Base-by-base conservation (phyloP, 2,797 vertebrate species). In the Menidia menidia region DNA sequence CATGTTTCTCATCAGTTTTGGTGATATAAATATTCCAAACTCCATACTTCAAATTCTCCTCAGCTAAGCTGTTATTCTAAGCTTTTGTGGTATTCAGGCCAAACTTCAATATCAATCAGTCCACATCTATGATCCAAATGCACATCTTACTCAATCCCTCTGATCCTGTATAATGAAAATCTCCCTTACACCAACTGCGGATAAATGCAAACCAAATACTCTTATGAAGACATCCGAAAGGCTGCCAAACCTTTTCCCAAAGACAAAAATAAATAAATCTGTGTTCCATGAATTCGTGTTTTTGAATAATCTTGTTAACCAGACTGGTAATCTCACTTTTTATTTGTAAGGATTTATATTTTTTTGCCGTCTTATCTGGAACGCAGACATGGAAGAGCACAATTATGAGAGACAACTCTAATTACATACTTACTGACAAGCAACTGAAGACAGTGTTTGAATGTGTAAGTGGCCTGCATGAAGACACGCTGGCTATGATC, bases 151-250 rank as follows among this genome's bases (percentile, higher is more conserved):
- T 78, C 77, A 83, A 86, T 84, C 80, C 75, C 68, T 64, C 71
- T 87, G 83, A 91, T 88, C 84, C 81, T 54, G 54, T 48, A 18
- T 77, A 78, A 90, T 85, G 80, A 90, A 83, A 58, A 76, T 79
- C 63, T 78, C 48, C 45, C 65, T 78, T 39, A 58, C 72, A 68
- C 58, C 88, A 87, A 84, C 83, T 85, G 89, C 78, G 71, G 61
- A 77, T 53, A 60, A 87, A 83, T 67, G 54, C 75, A 81, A 82
- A 84, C 64, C 78, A 86, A 85, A 86, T 18, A 81, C 53, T 65
- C 75, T 60, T 2, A 42, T 43, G 63, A 75, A 48, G 55, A 44
- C 4, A 14, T 48, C 12, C 71, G 66, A 42, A 78, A 0, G 57
- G 58, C n/a, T 50, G 64, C 70, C 60, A 73, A 75, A 62, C 2